Base-by-base conservation (phyloP, 1,140 invertebrate species). In the Dreissena polymorpha region DNA sequence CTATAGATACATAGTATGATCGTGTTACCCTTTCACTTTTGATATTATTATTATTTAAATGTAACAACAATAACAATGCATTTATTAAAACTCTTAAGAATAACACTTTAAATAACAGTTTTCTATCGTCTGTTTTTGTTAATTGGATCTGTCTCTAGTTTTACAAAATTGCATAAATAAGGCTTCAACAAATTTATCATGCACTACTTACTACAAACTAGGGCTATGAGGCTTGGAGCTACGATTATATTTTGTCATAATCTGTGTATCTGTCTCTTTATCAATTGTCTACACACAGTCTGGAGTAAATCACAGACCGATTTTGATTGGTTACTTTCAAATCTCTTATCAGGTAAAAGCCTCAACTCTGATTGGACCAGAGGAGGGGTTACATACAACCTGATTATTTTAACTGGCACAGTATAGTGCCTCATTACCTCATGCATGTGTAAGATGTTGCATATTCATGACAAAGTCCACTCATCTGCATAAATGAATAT, bases 271-370 rank as follows among this genome's bases (percentile, higher is more conserved):
- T 72, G 51, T 50, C 25, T 51, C 53, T 73, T 68, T 23, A 60
- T 79, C 69, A 27, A 29, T 65, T 25, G 79, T 64, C 57, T 27
- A 29, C 16, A n/a, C 13, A 65, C 51, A 57, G 53, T 81, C 68
- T 57, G 64, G 29, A 53, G 50, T 73, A 6, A 68, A 83, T 60
- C 13, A 39, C 57, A 65, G 70, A 75, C 80, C 74, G 71, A 74
- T 74, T 74, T 57, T 83, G 72, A 83, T 83, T 83, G 80, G 80
- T 68, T 82, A 18, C 60, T 50, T 63, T 80, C 39, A 21, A 49
- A 71, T 14, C 55, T 57, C 29, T 57, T 51, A 55, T 57, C 78
- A 71, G 27, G 51, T 60, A 27, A 25, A 72, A 14, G 16, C n/a
- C 68, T 81, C 18, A 63, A 70, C 51, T 80, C 29, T 81, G 68